Percentiles rank a stretch among this genome's conserved stretches.
Conservation (phyloP, 2,888 invertebrate species). For the Drosophila testacea region DNA sequence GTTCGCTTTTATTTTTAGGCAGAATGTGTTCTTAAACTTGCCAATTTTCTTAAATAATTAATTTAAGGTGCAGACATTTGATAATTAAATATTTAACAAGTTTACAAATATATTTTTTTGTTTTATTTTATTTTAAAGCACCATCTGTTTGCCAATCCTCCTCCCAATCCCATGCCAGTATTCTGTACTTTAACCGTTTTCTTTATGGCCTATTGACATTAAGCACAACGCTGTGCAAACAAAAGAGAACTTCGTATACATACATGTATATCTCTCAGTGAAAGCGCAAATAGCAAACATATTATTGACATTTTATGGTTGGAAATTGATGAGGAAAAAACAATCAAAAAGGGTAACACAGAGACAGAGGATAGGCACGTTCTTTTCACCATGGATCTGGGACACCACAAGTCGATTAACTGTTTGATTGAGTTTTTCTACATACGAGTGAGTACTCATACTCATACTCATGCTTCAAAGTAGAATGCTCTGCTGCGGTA, state of each 20-base stretch:
- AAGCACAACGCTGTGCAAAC: constrained; percentile 45
- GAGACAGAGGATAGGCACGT: constrained; percentile 28
- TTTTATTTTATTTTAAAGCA: too few relatives aligned
- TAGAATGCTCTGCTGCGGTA: constrained; percentile 52
- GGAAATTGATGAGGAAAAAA: constrained; percentile 66
- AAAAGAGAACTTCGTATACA: constrained; percentile 19
- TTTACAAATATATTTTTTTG: too few relatives aligned
- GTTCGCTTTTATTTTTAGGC: background rate
- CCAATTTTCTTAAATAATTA: background rate
- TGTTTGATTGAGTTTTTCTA: constrained; percentile 74
- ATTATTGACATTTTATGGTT: constrained; percentile 78
- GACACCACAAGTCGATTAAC: constrained; percentile 69
- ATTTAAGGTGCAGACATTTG: too few relatives aligned
- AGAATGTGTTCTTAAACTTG: background rate
- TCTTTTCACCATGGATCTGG: constrained; percentile 10
- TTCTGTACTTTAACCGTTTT: constrained; percentile 45
- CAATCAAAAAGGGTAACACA: constrained; percentile 63
- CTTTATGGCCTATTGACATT: constrained; percentile 65
- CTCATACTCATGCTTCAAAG: background rate
- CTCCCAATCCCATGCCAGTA: background rate
- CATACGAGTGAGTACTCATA: constrained; percentile 26
- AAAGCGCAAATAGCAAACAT: constrained; percentile 63
- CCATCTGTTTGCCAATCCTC: too few relatives aligned
- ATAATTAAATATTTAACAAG: too few relatives aligned
- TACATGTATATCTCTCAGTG: constrained; percentile 14